phyloP scores from a whole-genome alignment of 2,888 invertebrate genomes.

The Heteromyza rotundicornis region DNA sequence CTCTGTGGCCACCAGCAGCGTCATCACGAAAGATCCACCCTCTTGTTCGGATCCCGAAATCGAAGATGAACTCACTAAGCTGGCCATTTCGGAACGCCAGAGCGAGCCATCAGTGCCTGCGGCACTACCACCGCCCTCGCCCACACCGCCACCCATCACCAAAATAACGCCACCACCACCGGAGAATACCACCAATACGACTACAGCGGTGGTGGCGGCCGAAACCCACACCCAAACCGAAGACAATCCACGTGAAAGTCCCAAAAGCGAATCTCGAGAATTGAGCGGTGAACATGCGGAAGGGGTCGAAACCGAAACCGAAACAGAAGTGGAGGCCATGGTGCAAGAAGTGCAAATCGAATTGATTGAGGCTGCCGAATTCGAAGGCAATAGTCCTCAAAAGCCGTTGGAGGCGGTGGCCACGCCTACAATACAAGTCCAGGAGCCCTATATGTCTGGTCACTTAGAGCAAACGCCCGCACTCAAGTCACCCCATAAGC shows the following conservation, averaged over 20 bases:
- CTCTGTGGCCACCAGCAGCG: constrained; percentile 21
- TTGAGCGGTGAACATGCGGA: background rate
- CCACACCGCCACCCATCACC: constrained; percentile 40
- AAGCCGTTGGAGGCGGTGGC: constrained; percentile 27
- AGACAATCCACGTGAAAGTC: constrained; percentile 26
- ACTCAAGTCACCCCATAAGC: background rate
- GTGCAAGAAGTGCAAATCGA: constrained; percentile 54
- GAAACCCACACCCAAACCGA: constrained; percentile 15
- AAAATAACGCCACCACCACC: constrained; percentile 38
- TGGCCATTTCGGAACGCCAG: constrained; percentile 35
- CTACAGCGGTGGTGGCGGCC: constrained; percentile 15
- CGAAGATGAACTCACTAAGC: constrained; percentile 35
- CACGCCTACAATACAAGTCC: constrained; percentile 45
- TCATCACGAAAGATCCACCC: constrained; percentile 40
- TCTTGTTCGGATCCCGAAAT: constrained; percentile 40
- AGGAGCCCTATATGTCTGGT: constrained; percentile 20
- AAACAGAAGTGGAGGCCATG: constrained; percentile 32
- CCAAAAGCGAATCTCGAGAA: background rate
- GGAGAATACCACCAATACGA: no score
- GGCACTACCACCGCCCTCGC: constrained; percentile 29
- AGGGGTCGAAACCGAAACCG: constrained; percentile 5
- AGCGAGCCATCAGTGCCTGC: constrained; percentile 32
- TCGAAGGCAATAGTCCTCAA: constrained; percentile 21
- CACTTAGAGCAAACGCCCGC: constrained; percentile 6
- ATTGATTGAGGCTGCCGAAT: constrained; percentile 41